Evolutionary conservation across 2,888 invertebrate species (phyloP), one percentile per base, ranked within the genome.

Genomic region (Capitulum mitella): DNA sequence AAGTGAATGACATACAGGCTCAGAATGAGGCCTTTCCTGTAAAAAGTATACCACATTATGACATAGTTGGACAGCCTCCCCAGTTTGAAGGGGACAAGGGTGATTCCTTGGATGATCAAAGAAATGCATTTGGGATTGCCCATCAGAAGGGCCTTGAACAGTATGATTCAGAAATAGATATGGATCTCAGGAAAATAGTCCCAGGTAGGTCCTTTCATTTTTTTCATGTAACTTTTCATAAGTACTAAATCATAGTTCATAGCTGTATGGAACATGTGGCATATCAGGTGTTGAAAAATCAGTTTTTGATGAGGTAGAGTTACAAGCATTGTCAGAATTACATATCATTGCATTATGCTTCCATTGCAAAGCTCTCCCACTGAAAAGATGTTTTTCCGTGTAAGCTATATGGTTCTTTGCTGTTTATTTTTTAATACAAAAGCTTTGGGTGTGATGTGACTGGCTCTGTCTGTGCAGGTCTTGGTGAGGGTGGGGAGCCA

Each of bases 401-500:
- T n/a, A n/a, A n/a, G n/a, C n/a, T n/a, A n/a, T n/a, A n/a, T n/a
- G n/a, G n/a, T n/a, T n/a, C n/a, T n/a, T n/a, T n/a, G n/a, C n/a
- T n/a, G n/a, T n/a, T n/a, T n/a, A n/a, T n/a, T n/a, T n/a, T n/a
- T n/a, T n/a, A n/a, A n/a, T n/a, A n/a, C n/a, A n/a, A n/a, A n/a
- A n/a, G n/a, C n/a, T n/a, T n/a, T n/a, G n/a, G n/a, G n/a, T n/a
- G n/a, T n/a, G n/a, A n/a, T n/a, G n/a, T n/a, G n/a, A n/a, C n/a
- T n/a, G n/a, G n/a, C n/a, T n/a, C n/a, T 75, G 75, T 40, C 10
- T 16, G 0, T 19, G 8, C 89, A 8, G 91, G 91, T 3, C 86
- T 94, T 75, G 95, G 95, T 0, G 91, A 92, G 82, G 87, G 89
- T 78, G 95, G 92, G 0, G 88, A 88, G 26, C 89, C 92, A 0